phyloP scores from a whole-genome alignment of 1,140 invertebrate genomes.

The Apis dorsata region DNA sequence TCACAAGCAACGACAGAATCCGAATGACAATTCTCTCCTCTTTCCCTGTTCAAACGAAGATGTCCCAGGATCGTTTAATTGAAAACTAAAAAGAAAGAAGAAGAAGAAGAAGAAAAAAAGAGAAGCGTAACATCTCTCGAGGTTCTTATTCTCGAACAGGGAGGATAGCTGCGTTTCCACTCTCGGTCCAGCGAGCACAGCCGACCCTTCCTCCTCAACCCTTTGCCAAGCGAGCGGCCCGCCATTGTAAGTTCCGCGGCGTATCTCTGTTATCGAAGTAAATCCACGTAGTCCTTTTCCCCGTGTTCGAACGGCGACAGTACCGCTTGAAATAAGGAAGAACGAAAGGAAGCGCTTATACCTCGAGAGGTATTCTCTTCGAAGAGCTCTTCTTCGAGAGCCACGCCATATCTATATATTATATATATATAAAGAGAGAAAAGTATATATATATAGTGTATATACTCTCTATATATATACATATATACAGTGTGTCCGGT shows the following conservation, averaged over 20 bases:
- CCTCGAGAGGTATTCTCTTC: slow-evolving; percentile 62
- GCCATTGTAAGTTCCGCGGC: slow-evolving; percentile 54
- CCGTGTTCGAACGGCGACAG: slow-evolving; percentile 37
- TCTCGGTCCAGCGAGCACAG: slow-evolving; percentile 12
- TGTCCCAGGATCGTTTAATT: slow-evolving; percentile 18
- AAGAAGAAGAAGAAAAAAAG: too few relatives aligned
- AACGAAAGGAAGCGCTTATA: slow-evolving; percentile 63
- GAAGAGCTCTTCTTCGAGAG: slow-evolving; percentile 51
- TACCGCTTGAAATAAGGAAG: slow-evolving; percentile 59
- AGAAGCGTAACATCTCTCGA: background rate
- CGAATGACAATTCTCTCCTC: background rate
- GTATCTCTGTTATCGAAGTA: slow-evolving; percentile 67
- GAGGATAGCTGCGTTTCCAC: background rate
- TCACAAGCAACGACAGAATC: background rate
- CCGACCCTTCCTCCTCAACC: background rate
- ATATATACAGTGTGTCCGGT: background rate
- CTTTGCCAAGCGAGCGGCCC: background rate
- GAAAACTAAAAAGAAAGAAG: slow-evolving; percentile 14
- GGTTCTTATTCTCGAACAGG: background rate
- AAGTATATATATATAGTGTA: background rate
- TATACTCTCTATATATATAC: too few relatives aligned
- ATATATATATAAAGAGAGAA: slow-evolving; percentile 1
- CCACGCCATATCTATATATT: slow-evolving; percentile 24
- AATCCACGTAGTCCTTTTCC: slow-evolving; percentile 62
- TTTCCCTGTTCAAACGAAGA: background rate